Base-by-base conservation (phyloP, 2,797 vertebrate genomes). In the Trachops cirrhosus region DNA sequence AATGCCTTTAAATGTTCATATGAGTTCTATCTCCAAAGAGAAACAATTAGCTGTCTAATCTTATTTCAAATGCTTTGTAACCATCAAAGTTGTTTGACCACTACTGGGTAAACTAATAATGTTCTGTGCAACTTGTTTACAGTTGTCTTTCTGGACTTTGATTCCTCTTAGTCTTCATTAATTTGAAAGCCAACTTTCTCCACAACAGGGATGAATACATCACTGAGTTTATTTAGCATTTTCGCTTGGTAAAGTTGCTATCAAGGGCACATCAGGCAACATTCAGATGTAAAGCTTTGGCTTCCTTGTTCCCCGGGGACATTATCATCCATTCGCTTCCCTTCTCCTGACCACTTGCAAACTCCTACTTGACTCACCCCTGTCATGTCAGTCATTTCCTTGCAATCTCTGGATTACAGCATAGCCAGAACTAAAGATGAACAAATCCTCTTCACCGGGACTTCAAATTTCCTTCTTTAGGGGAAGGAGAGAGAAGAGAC, bases 51-150 rank as follows among this genome's bases (percentile, higher is more conserved):
- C 24, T 59, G 29, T 75, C 34, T 54, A 37, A 16, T 91, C 41
- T 57, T 89, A 32, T 39, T 82, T 91, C n/a, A 93, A 86, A 93
- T 59, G 39, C 4, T 93, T 71, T 73, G 52, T 84, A 89, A 79
- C 32, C 24, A 86, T 24, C 48, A 75, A 26, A 37, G 70, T 57
- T 41, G 39, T n/a, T 21, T 67, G 46, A 52, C 86, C 9, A 37
- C n/a, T 32, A 59, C 21, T 39, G 12, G 1, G 1, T 44, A 68
- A 79, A 83, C 3, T 41, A n/a, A 62, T 48, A 91, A 83, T 14
- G 18, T n/a, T 87, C 46, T 90, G 1, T 12, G 16, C 0, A 85
- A 62, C 14, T 87, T 46, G 4, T 64, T 95, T 73, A 88, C 4
- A 39, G 19, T 3, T 88, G 21, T 37, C 77, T 84, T 92, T 78